These are phyloP conservation scores for Thaleichthys pacificus DNA, from an alignment of 2,797 vertebrate species.

Conservation along the genomic window DNA sequence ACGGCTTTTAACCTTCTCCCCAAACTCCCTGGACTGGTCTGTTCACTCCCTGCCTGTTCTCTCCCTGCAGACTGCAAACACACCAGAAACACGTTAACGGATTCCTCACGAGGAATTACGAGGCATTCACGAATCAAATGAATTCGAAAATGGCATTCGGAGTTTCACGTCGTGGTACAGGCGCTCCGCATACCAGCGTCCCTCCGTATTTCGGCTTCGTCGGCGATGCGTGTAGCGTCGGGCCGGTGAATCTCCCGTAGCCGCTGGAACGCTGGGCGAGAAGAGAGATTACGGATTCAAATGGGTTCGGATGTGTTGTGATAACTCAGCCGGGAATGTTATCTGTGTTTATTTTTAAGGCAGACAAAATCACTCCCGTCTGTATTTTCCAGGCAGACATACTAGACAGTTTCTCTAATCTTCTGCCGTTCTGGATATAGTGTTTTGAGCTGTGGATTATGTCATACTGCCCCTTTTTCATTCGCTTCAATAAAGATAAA, in stretches of 20 bases:
- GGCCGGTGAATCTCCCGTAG: conserved; percentile 83
- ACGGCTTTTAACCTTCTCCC: conserved; percentile 80
- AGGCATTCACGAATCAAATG: neutral
- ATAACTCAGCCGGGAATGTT: conserved; percentile 50
- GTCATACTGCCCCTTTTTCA: too few species aligned
- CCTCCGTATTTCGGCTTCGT: conserved; percentile 56
- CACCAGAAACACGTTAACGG: conserved; percentile 9
- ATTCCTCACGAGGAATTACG: neutral
- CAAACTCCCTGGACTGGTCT: conserved; percentile 57
- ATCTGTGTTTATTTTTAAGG: neutral
- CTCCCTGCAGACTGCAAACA: conserved; percentile 44
- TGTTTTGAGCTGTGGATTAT: neutral
- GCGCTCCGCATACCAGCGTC: conserved; percentile 49
- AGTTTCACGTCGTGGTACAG: conserved; percentile 8
- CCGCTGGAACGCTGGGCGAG: conserved; percentile 79
- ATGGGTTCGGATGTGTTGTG: conserved; percentile 19
- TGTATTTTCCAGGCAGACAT: neutral
- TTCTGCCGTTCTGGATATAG: neutral
- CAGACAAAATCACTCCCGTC: neutral
- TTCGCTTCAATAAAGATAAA: neutral
- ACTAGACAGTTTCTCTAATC: neutral
- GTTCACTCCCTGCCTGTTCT: conserved; percentile 65
- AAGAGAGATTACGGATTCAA: conserved; percentile 57
- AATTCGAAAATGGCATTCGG: conserved; percentile 17
- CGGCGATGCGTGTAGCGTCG: conserved; percentile 58